A percentile compares a stretch with the other conserved stretches of the same genome.
These are phyloP conservation scores for Graptemys geographica DNA, from an alignment of 2,797 vertebrate species.

Conservation along the genomic window DNA sequence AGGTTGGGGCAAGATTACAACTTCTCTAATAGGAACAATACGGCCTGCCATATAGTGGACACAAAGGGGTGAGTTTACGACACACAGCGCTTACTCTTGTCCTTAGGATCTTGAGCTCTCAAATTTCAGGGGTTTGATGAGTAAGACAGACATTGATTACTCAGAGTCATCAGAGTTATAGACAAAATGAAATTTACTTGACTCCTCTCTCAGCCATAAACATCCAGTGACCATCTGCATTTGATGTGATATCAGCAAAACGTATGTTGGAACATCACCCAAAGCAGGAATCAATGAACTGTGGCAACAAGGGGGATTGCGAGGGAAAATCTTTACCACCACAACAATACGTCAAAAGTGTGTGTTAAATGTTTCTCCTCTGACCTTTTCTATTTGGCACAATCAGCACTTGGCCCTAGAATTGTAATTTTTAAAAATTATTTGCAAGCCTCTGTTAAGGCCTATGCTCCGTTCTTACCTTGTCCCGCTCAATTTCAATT, in stretches of 20 bases:
- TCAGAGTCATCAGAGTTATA: not conserved
- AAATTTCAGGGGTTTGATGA: not conserved
- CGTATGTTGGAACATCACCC: not conserved
- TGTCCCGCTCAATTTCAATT: not conserved
- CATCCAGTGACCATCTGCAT: not conserved
- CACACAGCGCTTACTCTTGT: not conserved
- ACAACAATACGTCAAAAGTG: not conserved
- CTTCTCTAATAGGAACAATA: not conserved
- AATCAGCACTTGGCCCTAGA: constrained; percentile 18
- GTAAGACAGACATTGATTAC: not conserved
- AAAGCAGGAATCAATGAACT: constrained; percentile 19
- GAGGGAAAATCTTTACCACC: constrained; percentile 10
- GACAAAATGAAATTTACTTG: not conserved
- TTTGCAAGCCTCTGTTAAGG: not conserved
- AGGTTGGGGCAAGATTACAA: not conserved
- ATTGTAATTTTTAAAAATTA: not conserved
- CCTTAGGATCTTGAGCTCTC: not conserved
- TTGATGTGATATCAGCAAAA: not conserved
- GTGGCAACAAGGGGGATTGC: not conserved
- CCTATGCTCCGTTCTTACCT: not conserved
- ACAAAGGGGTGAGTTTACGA: not conserved
- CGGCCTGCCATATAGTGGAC: not conserved
- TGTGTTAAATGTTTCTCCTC: not conserved
- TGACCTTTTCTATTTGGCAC: not conserved
- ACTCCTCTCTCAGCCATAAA: not conserved